These are phyloP conservation scores for Ailuropoda melanoleuca DNA, from an alignment of 2,113 vertebrate genomes.

Conservation along the genomic window DNA sequence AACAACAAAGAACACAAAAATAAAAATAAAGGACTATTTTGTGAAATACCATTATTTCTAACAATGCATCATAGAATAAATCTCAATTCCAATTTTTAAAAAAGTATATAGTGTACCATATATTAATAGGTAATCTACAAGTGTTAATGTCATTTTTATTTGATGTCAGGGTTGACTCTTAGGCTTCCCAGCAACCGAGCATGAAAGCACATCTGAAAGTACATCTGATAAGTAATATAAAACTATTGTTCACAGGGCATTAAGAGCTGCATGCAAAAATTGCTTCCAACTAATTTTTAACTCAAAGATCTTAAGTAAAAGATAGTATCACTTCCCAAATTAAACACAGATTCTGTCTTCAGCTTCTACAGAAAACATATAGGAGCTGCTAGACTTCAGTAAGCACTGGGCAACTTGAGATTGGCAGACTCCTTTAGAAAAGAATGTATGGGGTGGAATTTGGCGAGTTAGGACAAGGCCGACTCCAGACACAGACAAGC, in stretches of 20 bases:
- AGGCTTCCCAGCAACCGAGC: neutral
- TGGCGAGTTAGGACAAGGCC: conserved; percentile 14
- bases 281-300: conserved; percentile 46
- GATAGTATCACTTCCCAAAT: neutral
- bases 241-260: neutral
- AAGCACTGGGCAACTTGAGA: neutral
- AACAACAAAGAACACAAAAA: conserved; percentile 36
- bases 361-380: neutral
- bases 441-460: conserved; percentile 16
- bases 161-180: neutral
- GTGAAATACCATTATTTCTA: conserved; percentile 14
- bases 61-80: neutral
- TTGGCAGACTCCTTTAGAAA: conserved; percentile 31
- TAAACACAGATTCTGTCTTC: conserved; percentile 3
- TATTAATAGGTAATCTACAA: neutral
- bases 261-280: conserved; percentile 1
- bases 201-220: neutral
- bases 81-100: neutral
- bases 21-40: conserved; percentile 16
- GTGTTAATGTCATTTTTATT: neutral
- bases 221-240: neutral
- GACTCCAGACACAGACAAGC: conserved; percentile 1
- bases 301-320: conserved; percentile 35
- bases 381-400: neutral
- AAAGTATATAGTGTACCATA: neutral